These are phyloP conservation scores for Strigamia maritima DNA, from an alignment of 2,888 invertebrate species.

Conservation along the genomic window DNA sequence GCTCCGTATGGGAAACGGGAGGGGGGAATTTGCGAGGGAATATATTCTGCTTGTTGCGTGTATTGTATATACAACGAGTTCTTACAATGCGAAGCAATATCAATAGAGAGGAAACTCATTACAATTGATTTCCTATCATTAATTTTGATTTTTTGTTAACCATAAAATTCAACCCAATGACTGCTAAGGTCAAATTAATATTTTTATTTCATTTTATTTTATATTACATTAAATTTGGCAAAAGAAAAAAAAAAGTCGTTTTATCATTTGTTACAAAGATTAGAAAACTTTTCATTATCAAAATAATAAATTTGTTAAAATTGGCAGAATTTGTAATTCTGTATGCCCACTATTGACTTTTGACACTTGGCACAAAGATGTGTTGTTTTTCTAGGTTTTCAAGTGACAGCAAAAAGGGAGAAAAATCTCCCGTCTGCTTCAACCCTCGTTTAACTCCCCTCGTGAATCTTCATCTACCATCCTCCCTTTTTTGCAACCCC, in stretches of 20 bases:
- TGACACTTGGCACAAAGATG: slow-evolving; percentile 32
- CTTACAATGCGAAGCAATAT: slow-evolving; percentile 12
- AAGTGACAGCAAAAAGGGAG: slow-evolving; percentile 9
- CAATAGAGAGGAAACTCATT: slow-evolving; percentile 22
- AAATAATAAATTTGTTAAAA: not conserved
- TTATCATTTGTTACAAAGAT: not conserved
- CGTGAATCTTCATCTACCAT: not conserved
- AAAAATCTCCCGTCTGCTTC: not conserved
- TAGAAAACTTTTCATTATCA: not conserved
- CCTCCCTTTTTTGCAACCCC: not conserved
- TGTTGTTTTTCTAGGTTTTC: slow-evolving; percentile 20
- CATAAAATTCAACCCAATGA: not conserved
- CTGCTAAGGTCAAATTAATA: slow-evolving; percentile 13
- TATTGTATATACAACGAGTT: slow-evolving; percentile 12
- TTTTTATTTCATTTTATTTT: not conserved
- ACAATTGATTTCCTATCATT: slow-evolving; percentile 32
- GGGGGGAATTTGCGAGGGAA: not conserved
- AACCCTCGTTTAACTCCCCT: not conserved
- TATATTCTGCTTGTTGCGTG: not conserved
- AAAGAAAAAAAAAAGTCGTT: not conserved
- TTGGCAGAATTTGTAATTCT: slow-evolving; percentile 28
- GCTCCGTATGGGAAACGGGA: slow-evolving; percentile 13
- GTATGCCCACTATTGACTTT: slow-evolving; percentile 16
- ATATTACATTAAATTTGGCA: not conserved
- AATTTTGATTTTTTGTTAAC: not conserved